Evolutionary conservation across 2,113 vertebrate species (phyloP), one percentile per base, ranked within the genome.

Genomic region (Mormyrus iriodes): DNA sequence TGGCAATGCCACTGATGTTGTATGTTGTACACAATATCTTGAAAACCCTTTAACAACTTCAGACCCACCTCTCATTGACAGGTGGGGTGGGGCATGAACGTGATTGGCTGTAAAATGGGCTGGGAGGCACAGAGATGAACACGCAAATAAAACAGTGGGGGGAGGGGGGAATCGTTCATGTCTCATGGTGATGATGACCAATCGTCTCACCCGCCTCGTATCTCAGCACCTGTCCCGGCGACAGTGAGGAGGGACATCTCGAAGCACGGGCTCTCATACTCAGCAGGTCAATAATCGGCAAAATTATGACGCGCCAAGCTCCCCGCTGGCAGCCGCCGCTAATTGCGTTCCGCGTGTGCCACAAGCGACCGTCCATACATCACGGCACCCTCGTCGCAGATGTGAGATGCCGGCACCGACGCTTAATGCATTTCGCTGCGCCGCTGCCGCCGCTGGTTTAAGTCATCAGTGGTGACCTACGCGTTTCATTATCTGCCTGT

Each of bases 401-500:
- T 96, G 95, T 92, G 94, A 92, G 21, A 93, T 93, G 95, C 96
- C 95, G 94, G 96, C 96, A 97, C 96, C 96, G 91, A 97, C 96
- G 96, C 98, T 98, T 99, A 98, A 98, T 98, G 98, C 96, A 96
- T 97, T 98, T 97, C 97, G 95, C 95, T 96, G n/a, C 9, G 61
- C n/a, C 2, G 61, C 95, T 96, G 95, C 95, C 92, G 96, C 96
- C 95, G 97, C 97, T 97, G 97, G 97, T 97, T 98, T 98, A 98
- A 98, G 97, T 97, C 97, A 96, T 98, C 97, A 96, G 96, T 97
- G 97, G 96, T 98, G 98, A 99, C 98, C 98, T 98, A 97, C 96
- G 97, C 97, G 97, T 98, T 98, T 98, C 98, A 98, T 99, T 98
- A 98, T 97, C 97, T 97, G 96, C 95, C 96, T 98, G 97, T 99